Conservation (phyloP, 2,797 vertebrate species). For the Acestrorhynchus altus region DNA sequence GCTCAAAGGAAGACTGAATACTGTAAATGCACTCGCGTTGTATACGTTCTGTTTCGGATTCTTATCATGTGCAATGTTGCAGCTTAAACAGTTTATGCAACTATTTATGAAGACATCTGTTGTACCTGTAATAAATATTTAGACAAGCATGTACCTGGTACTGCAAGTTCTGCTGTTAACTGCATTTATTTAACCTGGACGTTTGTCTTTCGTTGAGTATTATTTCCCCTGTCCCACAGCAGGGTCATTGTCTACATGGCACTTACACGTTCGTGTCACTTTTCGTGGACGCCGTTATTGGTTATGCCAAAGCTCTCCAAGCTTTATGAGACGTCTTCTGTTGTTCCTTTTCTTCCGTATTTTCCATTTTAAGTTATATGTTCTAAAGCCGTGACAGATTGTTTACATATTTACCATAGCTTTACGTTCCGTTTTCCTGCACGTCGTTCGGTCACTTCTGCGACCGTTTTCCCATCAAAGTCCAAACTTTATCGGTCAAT, state of each 20-base stretch:
- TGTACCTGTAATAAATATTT: slow-evolving; percentile 98
- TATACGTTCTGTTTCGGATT: slow-evolving; percentile 89
- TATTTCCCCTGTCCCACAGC: slow-evolving; percentile 64
- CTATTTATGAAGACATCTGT: slow-evolving; percentile 99
- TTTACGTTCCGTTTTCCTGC: slow-evolving; percentile 42
- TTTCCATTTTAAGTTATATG: slow-evolving; percentile 64
- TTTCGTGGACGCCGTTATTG: slow-evolving; percentile 72
- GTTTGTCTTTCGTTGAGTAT: slow-evolving; percentile 72
- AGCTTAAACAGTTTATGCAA: slow-evolving; percentile 99
- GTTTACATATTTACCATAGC: slow-evolving; percentile 74
- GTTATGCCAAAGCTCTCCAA: slow-evolving; percentile 80
- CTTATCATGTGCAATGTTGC: slow-evolving; percentile 99
- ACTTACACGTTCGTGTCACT: slow-evolving; percentile 63
- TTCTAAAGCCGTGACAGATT: slow-evolving; percentile 60
- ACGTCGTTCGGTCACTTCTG: slow-evolving; percentile 17
- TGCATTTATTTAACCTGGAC: slow-evolving; percentile 79
- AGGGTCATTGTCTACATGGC: slow-evolving; percentile 69
- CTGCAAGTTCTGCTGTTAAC: slow-evolving; percentile 90
- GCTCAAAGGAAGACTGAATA: slow-evolving; percentile 84
- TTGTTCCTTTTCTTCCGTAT: slow-evolving; percentile 54
- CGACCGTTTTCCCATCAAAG: background rate
- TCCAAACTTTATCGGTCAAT: slow-evolving; percentile 11
- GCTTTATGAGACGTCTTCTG: slow-evolving; percentile 68
- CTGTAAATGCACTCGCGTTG: slow-evolving; percentile 95
- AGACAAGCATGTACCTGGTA: slow-evolving; percentile 95